phyloP scores from a whole-genome alignment of 1,140 invertebrate species.

The Hylyphantes graminicola region DNA sequence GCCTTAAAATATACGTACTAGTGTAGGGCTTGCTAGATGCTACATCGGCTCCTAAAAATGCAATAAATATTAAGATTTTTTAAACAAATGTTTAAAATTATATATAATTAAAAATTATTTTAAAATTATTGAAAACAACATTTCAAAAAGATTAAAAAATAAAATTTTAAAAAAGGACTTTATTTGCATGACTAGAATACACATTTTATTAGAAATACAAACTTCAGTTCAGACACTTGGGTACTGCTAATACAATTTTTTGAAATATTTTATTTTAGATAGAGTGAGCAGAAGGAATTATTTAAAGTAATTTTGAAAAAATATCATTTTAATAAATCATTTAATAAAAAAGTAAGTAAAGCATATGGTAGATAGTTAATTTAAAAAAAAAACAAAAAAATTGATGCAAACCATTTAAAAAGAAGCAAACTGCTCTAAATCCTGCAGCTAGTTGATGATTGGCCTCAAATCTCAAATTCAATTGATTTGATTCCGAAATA shows the following conservation, averaged over 20 bases:
- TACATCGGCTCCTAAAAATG: conserved; percentile 5
- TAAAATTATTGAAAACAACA: not conserved
- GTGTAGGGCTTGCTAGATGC: not conserved
- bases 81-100: too few species aligned
- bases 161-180: too few species aligned
- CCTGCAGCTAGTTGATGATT: conserved; percentile 12
- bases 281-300: not conserved
- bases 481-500: conserved; percentile 1
- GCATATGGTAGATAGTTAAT: not conserved
- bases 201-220: too few species aligned
- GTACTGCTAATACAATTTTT: too few species aligned
- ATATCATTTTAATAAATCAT: not conserved
- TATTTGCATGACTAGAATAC: too few species aligned
- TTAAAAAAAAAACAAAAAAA: not conserved
- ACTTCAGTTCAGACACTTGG: too few species aligned
- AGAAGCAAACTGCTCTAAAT: conserved; percentile 26
- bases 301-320: not conserved
- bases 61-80: not conserved
- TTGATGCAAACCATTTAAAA: conserved; percentile 14
- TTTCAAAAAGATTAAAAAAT: not conserved
- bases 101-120: not conserved
- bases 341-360: not conserved
- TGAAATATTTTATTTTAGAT: not conserved
- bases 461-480: conserved; percentile 28
- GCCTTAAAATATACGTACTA: not conserved